A percentile compares a stretch with the other conserved stretches of the same genome.
phyloP scores from a whole-genome alignment of 2,797 vertebrate genomes.

The Gephyroberyx darwinii region DNA sequence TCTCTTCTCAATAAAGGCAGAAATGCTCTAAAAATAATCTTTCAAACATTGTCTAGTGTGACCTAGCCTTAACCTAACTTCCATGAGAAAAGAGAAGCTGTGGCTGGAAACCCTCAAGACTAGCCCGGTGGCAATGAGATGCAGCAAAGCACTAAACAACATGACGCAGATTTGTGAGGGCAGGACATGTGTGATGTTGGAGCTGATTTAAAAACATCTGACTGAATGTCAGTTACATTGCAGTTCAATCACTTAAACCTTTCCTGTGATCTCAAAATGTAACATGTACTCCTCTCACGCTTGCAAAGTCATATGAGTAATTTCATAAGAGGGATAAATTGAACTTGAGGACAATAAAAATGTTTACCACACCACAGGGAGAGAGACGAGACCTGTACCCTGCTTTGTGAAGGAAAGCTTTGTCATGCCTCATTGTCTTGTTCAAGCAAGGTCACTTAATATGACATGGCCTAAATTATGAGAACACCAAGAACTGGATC shows the following conservation, averaged over 20 bases:
- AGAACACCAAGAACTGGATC: conserved; percentile 4
- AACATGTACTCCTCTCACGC: not conserved
- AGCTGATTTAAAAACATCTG: no score
- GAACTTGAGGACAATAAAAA: conserved; percentile 7
- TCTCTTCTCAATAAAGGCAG: no score
- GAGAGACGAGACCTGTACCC: conserved; percentile 1
- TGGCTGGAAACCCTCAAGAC: not conserved
- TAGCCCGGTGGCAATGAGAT: not conserved
- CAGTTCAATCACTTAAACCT: no score
- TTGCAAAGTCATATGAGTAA: not conserved
- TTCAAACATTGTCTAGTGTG: no score
- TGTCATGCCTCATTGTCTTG: conserved; percentile 33
- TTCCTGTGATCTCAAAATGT: not conserved
- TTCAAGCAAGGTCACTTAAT: conserved; percentile 40
- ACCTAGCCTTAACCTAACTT: not conserved
- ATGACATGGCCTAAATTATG: conserved; percentile 28
- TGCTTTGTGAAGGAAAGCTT: conserved; percentile 34
- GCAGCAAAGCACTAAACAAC: not conserved
- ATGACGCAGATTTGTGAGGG: not conserved
- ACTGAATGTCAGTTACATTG: not conserved
- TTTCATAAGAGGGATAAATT: conserved; percentile 8
- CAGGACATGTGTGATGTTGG: not conserved
- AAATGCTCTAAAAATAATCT: no score
- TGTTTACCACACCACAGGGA: conserved; percentile 5
- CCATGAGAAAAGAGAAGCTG: not conserved